Base-by-base conservation (phyloP, 2,888 invertebrate species). In the Ornithoptera alexandrae region DNA sequence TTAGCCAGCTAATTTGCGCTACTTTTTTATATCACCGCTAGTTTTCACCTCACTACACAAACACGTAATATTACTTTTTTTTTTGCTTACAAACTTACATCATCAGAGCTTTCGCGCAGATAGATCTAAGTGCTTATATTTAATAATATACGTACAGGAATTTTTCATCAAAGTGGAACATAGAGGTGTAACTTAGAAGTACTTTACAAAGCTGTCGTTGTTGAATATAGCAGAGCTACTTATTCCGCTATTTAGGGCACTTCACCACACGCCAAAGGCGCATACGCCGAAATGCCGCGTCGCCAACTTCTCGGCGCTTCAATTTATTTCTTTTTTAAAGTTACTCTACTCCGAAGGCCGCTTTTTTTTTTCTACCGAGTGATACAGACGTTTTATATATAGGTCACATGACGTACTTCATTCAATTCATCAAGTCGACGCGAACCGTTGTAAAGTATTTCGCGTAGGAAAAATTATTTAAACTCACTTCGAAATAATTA, bases 191-290 rank as follows among this genome's bases (percentile, higher is more conserved):
- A 70, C 63, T 70, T 70, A 70, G 66, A 67, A 70, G 70, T 67
- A 70, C 66, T 70, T 70, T 63, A 70, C 69, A 70, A 70, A 66
- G 59, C 67, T 59, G 59, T 70, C 70, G 70, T 70, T 70, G 70
- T 70, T 67, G 66, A 67, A 70, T 67, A 67, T 63, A 67, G 63
- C 66, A 63, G 59, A 70, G 70, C 67, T 70, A 67, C 70, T 70
- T 70, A 70, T 70, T 67, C 70, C 67, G 70, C 70, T 70, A 70
- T 70, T 67, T 67, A 70, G 67, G 70, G 70, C 70, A 70, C 70
- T 70, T 67, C 70, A 57, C 67, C 64, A 67, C 67, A 67, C 70
- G 64, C 64, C 67, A 70, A 70, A 67, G 70, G 70, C 70, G 61
- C 67, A 67, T 50, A 67, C 67, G 60, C 67, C 67, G 60, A 70